phyloP scores from a whole-genome alignment of 1,140 invertebrate species.

The Macrocentrus cingulum region DNA sequence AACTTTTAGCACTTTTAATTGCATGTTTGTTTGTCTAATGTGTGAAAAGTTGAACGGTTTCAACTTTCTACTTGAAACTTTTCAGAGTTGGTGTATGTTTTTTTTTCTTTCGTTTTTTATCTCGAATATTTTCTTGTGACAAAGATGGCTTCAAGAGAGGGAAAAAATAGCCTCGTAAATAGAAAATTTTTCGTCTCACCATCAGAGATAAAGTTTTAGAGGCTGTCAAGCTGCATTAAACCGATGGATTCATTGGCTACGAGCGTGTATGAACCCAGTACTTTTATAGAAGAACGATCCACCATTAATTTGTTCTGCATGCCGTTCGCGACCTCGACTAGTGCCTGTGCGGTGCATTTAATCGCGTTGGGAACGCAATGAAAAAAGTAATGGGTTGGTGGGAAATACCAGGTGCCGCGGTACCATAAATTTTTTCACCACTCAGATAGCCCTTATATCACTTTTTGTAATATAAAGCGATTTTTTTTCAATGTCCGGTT shows the following conservation, averaged over 20 bases:
- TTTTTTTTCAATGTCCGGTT: too few species aligned
- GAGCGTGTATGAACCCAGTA: not conserved
- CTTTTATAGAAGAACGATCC: not conserved
- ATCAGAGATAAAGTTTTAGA: too few species aligned
- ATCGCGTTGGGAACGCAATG: not conserved
- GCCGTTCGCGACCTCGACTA: not conserved
- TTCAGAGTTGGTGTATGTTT: not conserved
- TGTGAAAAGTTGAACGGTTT: too few species aligned
- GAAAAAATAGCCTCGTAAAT: too few species aligned
- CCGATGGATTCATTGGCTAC: not conserved
- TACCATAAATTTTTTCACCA: not conserved
- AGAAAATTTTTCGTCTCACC: too few species aligned
- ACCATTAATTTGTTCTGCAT: not conserved
- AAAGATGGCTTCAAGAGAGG: too few species aligned
- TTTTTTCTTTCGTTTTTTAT: not conserved
- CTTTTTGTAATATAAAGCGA: not conserved
- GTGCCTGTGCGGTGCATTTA: not conserved
- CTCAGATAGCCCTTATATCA: not conserved
- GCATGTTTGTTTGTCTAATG: too few species aligned
- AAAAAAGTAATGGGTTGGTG: conserved; percentile 9
- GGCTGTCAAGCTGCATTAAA: not conserved
- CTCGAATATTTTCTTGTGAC: too few species aligned
- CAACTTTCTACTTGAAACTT: too few species aligned
- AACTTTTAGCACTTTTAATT: too few species aligned
- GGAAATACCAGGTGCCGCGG: conserved; percentile 3